A percentile compares a stretch with the other conserved stretches of the same genome.
Conservation (phyloP, 2,797 vertebrate genomes). For the Pseudomugil gertrudae region DNA sequence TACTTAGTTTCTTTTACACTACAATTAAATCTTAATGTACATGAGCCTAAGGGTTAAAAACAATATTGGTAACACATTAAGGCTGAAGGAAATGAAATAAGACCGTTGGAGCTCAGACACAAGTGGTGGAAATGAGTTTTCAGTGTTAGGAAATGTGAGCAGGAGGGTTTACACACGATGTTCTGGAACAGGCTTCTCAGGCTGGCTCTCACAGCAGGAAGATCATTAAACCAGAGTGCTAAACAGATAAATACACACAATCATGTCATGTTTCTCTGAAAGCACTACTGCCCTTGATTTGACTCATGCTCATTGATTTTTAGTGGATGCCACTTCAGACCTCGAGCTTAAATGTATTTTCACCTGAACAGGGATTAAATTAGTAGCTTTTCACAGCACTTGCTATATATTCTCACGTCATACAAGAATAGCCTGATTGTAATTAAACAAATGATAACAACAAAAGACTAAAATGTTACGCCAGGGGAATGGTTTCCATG, state of each 20-base stretch:
- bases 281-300: neutral
- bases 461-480: neutral
- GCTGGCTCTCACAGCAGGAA: neutral
- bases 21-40: neutral
- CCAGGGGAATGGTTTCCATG: neutral
- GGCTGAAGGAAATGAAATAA: neutral
- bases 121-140: neutral
- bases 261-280: neutral
- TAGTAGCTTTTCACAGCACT: neutral
- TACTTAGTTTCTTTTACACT: neutral
- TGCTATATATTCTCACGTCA: slow-evolving; percentile 11
- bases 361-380: neutral
- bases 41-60: neutral
- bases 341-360: neutral
- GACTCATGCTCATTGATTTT: neutral
- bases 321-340: neutral
- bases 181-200: neutral
- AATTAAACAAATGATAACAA: slow-evolving; percentile 11
- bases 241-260: neutral
- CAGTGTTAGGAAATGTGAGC: neutral
- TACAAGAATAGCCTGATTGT: neutral
- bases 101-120: neutral
- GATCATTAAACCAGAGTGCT: neutral
- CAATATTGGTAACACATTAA: neutral
- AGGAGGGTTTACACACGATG: neutral